A percentile compares a stretch with the other conserved stretches of the same genome.
Conservation (phyloP, 1,140 invertebrate genomes). For the Parasteatoda tepidariorum region DNA sequence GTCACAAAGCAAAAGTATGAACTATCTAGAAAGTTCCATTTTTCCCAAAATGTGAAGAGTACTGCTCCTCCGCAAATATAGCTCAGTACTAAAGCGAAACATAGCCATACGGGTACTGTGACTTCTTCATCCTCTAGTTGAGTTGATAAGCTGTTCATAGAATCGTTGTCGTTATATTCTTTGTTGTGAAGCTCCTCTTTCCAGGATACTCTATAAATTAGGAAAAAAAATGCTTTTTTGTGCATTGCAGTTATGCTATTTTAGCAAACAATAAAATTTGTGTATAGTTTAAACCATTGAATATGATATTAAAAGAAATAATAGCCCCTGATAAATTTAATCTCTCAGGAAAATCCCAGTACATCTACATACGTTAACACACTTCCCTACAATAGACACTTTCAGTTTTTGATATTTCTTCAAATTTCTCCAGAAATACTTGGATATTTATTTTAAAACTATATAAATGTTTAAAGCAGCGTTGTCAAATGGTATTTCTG, state of each 20-base stretch:
- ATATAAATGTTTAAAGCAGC: too few relatives aligned
- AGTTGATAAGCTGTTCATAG: not conserved
- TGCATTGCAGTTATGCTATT: not conserved
- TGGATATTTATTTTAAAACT: too few relatives aligned
- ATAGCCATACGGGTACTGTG: constrained; percentile 84
- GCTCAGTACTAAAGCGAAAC: constrained; percentile 86
- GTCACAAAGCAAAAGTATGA: constrained; percentile 97
- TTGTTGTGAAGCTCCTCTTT: not conserved
- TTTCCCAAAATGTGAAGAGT: constrained; percentile 81
- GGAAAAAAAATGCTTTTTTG: not conserved
- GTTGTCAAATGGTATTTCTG: too few relatives aligned
- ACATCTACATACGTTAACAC: not conserved
- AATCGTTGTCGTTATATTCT: constrained; percentile 3
- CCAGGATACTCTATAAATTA: not conserved
- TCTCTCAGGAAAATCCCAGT: not conserved
- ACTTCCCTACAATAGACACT: too few relatives aligned
- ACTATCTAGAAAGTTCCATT: constrained; percentile 88
- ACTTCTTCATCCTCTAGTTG: constrained; percentile 56
- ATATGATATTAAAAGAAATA: not conserved
- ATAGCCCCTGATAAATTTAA: not conserved
- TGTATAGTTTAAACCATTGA: not conserved
- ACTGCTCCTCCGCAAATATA: constrained; percentile 90
- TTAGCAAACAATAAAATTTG: not conserved
- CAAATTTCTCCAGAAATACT: too few relatives aligned
- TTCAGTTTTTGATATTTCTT: too few relatives aligned